phyloP scores from a whole-genome alignment of 2,888 invertebrate genomes.

The Microplitis manilae region DNA sequence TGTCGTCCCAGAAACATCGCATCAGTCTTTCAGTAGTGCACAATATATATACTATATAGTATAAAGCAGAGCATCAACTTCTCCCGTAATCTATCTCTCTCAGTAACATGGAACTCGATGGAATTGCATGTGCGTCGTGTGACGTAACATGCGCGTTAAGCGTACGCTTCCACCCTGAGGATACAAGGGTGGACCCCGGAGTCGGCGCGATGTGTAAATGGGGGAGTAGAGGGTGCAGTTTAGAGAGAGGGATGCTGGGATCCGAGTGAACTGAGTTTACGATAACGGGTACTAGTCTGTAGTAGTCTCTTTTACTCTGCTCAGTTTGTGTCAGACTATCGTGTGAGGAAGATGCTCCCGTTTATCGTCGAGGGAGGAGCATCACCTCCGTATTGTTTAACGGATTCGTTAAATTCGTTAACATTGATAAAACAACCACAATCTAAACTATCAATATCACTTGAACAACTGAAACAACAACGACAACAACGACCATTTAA shows the following conservation, averaged over 20 bases:
- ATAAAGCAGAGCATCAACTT: constrained; percentile 36
- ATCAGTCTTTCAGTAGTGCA: constrained; percentile 17
- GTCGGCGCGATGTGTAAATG: constrained; percentile 49
- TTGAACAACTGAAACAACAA: neutral
- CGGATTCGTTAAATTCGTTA: neutral
- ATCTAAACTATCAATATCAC: neutral
- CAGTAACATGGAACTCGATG: constrained; percentile 7
- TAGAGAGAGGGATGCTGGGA: constrained; percentile 47
- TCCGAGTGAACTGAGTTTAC: constrained; percentile 56
- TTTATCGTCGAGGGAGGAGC: constrained; percentile 59
- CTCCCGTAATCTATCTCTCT: neutral
- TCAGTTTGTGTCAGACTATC: constrained; percentile 70
- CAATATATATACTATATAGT: neutral
- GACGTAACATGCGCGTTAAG: constrained; percentile 64
- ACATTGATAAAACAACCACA: neutral
- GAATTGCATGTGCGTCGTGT: constrained; percentile 52
- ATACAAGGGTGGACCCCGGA: constrained; percentile 47
- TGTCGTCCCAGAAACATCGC: constrained; percentile 29
- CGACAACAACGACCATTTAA: neutral
- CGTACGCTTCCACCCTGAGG: constrained; percentile 53
- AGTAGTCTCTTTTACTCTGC: constrained; percentile 28
- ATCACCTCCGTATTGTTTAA: constrained; percentile 49
- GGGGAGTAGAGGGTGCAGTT: constrained; percentile 21
- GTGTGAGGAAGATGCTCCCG: constrained; percentile 68
- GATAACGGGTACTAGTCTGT: constrained; percentile 57